A percentile compares a stretch with the other conserved stretches of the same genome.
phyloP scores from a whole-genome alignment of 1,140 invertebrate species.

The Tetranychus cinnabarinus region DNA sequence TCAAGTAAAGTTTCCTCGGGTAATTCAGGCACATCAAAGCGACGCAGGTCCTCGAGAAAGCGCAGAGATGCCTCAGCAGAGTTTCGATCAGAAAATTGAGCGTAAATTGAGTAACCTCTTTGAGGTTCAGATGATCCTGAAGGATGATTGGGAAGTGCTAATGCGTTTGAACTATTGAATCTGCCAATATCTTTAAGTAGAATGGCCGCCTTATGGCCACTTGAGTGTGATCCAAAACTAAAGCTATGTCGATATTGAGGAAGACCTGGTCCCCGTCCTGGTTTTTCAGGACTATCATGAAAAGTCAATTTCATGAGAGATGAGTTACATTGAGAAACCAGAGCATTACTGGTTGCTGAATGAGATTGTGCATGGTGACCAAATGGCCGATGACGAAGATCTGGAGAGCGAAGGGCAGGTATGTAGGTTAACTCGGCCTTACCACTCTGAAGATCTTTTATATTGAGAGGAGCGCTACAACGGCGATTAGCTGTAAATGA shows the following conservation, averaged over 20 bases:
- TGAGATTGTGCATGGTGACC: not conserved
- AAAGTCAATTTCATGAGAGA: not conserved
- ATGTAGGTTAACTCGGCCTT: not conserved
- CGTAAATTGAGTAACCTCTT: not conserved
- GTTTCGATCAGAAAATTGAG: not conserved
- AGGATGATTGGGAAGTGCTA: not conserved
- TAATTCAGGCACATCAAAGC: conserved; percentile 66
- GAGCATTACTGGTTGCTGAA: not conserved
- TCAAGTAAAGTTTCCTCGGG: conserved; percentile 85
- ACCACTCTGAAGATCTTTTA: not conserved
- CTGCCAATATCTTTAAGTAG: not conserved
- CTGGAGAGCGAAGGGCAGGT: not conserved
- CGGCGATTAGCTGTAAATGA: not conserved
- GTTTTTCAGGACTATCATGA: not conserved
- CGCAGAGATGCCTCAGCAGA: conserved; percentile 21
- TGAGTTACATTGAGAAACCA: not conserved
- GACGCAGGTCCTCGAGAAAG: conserved; percentile 21
- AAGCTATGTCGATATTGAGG: not conserved
- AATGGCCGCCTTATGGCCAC: not conserved
- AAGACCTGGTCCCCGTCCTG: not conserved
- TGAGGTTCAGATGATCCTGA: not conserved
- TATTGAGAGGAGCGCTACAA: not conserved
- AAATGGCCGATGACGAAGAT: not conserved
- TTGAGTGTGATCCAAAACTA: not conserved
- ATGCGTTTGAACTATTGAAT: not conserved